A percentile compares a stretch with the other conserved stretches of the same genome.
Evolutionary conservation across 2,797 vertebrate species (phyloP).

Genomic region (Diceros bicornis): DNA sequence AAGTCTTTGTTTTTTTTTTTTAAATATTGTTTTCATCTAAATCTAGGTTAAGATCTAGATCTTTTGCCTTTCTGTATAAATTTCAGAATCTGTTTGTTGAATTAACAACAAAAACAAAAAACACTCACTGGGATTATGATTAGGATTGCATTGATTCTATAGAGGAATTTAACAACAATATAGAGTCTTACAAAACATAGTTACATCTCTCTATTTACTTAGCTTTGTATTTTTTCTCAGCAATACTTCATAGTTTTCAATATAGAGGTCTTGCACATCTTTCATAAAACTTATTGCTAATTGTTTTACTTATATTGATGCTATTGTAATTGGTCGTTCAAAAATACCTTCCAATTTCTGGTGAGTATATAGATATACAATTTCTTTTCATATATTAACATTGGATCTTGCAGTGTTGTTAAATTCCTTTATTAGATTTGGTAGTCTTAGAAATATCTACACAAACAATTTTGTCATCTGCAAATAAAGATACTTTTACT

Average conservation of each 20-base stretch:
- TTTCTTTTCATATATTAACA: neutral
- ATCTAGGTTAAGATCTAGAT: neutral
- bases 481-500: neutral
- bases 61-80: neutral
- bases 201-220: neutral
- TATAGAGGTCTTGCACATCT: neutral
- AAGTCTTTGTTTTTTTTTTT: neutral
- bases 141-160: neutral
- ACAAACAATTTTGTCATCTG: neutral
- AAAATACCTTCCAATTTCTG: neutral
- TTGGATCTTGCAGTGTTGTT: neutral
- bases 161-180: neutral
- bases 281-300: constrained; percentile 4
- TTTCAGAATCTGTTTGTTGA: neutral
- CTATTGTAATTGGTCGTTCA: neutral
- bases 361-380: neutral
- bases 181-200: neutral
- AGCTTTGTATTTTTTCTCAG: neutral
- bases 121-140: neutral
- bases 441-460: neutral
- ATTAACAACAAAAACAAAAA: neutral
- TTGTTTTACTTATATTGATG: neutral
- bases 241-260: neutral
- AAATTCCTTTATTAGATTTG: neutral
- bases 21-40: neutral